Conservation (phyloP, 37 sponge, comb jelly and placozoan species). For the Beroe forskalii region DNA sequence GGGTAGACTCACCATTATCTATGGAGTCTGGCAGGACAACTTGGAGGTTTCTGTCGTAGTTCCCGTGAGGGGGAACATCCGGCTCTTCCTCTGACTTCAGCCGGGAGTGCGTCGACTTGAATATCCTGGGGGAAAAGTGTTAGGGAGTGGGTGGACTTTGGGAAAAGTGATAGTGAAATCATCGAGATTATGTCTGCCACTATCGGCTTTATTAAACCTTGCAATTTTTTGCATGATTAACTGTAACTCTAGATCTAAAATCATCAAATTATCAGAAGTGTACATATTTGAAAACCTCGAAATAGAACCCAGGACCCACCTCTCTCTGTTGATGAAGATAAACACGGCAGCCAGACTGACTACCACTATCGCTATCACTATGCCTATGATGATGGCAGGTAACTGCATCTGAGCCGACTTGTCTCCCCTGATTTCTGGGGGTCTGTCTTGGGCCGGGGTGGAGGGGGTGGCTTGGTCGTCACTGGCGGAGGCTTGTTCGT, state of each 20-base stretch:
- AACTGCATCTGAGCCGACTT: neutral
- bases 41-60: slow-evolving; percentile 13
- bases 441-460: neutral
- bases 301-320: no score
- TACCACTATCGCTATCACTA: neutral
- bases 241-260: no score
- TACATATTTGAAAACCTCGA: no score
- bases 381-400: neutral
- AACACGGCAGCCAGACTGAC: neutral
- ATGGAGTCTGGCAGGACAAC: neutral
- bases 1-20: neutral
- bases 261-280: no score
- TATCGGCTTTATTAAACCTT: no score
- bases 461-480: neutral
- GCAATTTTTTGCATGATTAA: no score
- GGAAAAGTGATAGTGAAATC: no score
- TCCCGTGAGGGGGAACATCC: neutral
- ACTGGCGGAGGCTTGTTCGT: neutral
- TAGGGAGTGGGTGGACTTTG: neutral
- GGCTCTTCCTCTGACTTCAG: slow-evolving; percentile 27
- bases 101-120: neutral
- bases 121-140: neutral
- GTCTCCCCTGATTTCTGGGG: no score
- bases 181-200: no score
- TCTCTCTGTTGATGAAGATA: slow-evolving; percentile 20